phyloP scores from a whole-genome alignment of 1,140 invertebrate species.

The Pteromalus puparum region DNA sequence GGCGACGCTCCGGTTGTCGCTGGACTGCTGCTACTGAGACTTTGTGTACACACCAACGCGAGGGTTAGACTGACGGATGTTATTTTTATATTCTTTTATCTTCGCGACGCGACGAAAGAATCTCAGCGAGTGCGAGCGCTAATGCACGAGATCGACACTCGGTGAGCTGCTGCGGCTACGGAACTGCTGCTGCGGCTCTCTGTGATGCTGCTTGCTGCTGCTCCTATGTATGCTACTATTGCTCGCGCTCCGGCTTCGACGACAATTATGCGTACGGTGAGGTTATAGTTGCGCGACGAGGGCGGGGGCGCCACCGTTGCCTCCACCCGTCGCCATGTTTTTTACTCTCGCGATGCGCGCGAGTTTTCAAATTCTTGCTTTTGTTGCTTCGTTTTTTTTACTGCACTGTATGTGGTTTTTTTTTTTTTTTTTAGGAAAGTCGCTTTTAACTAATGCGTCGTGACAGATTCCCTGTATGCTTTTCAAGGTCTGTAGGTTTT shows the following conservation, averaged over 20 bases:
- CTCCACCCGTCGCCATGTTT: background rate
- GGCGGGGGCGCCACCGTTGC: background rate
- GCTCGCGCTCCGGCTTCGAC: background rate
- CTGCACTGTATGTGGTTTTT: no score
- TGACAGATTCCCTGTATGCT: no score
- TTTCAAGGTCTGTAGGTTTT: background rate
- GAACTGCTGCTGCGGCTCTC: background rate
- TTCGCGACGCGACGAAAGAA: background rate
- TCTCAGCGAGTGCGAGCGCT: background rate
- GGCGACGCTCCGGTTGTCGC: background rate
- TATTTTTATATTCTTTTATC: background rate
- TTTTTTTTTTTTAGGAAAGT: no score
- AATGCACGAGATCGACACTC: constrained; percentile 15
- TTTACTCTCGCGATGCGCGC: background rate
- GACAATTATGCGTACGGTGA: background rate
- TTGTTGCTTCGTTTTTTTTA: no score
- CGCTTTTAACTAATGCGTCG: no score
- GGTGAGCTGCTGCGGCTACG: background rate
- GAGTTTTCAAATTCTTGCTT: background rate
- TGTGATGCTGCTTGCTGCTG: background rate
- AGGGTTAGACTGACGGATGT: background rate
- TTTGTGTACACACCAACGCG: background rate
- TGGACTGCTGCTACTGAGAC: background rate
- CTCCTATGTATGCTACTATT: background rate
- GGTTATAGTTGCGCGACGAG: background rate